Evolutionary conservation across 2,888 invertebrate genomes (phyloP).

Genomic region (Chloromyia formosa): DNA sequence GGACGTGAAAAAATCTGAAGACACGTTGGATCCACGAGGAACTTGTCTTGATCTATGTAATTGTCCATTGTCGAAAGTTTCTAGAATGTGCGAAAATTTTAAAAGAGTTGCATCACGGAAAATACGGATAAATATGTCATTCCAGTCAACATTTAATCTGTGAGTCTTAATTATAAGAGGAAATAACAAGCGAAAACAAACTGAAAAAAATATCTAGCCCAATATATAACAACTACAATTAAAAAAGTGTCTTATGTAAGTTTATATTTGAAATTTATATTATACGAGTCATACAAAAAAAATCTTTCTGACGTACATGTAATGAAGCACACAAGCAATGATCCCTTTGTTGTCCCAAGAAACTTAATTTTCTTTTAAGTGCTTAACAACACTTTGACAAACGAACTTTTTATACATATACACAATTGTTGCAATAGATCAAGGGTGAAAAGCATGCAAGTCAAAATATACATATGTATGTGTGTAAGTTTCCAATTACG

Average conservation of each 20-base stretch:
- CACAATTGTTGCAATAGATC: slow-evolving; percentile 20
- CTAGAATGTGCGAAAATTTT: background rate
- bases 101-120: background rate
- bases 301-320: background rate
- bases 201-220: background rate
- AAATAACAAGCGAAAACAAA: background rate
- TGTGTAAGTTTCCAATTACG: slow-evolving; percentile 4
- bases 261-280: slow-evolving; percentile 13
- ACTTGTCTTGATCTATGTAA: too few relatives aligned
- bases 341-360: background rate
- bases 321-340: slow-evolving; percentile 28
- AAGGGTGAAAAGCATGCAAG: background rate
- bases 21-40: too few relatives aligned
- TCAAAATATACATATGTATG: background rate
- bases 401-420: slow-evolving; percentile 25
- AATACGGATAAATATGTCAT: slow-evolving; percentile 1
- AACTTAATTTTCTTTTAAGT: slow-evolving; percentile 26
- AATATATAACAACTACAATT: slow-evolving; percentile 27
- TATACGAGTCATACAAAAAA: background rate
- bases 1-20: too few relatives aligned
- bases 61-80: too few relatives aligned
- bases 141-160: slow-evolving; percentile 28
- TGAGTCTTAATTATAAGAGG: slow-evolving; percentile 14
- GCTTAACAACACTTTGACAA: slow-evolving; percentile 17
- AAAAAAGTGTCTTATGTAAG: slow-evolving; percentile 32